Conservation (phyloP, 1,140 invertebrate genomes). For the Chlorops oryzae region DNA sequence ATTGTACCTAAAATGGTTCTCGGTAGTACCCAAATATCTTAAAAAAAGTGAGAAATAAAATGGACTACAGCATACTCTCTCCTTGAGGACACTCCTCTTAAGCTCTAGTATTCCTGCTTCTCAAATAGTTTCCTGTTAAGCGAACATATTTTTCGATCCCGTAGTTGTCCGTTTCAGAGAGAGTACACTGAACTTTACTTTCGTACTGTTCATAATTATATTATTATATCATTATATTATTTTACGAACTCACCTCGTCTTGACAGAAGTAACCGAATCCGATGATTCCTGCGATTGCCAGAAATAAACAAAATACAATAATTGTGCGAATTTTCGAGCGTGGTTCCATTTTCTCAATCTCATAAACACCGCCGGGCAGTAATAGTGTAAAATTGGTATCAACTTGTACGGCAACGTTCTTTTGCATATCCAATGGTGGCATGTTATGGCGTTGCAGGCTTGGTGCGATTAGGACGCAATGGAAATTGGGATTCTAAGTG, state of each 20-base stretch:
- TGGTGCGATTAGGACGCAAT: not conserved
- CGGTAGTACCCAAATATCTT: no score
- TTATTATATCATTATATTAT: no score
- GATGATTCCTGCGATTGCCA: conserved; percentile 74
- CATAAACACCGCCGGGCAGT: conserved; percentile 62
- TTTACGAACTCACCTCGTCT: conserved; percentile 58
- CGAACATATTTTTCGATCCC: no score
- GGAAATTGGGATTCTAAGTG: not conserved
- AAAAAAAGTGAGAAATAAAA: no score
- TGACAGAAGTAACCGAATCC: conserved; percentile 84
- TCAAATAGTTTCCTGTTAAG: no score
- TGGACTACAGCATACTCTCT: no score
- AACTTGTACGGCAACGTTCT: conserved; percentile 70
- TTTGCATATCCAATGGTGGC: conserved; percentile 56
- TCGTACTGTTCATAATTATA: no score
- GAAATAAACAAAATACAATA: conserved; percentile 67
- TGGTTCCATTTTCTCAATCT: conserved; percentile 71
- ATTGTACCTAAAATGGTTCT: no score
- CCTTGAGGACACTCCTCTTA: no score
- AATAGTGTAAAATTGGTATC: conserved; percentile 67
- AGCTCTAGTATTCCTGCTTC: no score
- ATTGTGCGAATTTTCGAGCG: conserved; percentile 67
- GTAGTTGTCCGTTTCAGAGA: no score
- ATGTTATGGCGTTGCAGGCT: conserved; percentile 8
- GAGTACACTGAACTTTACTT: no score